Conservation (phyloP, 64 coral and sea anemone species). For the Montipora cactus region DNA sequence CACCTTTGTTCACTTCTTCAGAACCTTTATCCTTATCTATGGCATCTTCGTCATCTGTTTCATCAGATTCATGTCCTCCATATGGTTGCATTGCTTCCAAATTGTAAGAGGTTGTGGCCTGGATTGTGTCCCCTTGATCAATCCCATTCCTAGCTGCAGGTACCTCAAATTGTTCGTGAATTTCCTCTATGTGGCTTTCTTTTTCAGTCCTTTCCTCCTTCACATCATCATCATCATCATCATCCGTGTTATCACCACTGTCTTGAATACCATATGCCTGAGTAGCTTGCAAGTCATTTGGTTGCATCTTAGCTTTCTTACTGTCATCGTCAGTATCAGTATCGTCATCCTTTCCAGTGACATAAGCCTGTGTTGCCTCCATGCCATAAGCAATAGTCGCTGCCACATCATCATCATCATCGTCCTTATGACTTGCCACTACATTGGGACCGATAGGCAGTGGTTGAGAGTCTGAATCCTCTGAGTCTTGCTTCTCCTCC, state of each 20-base stretch:
- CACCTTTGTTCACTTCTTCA: background rate
- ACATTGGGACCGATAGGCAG: background rate
- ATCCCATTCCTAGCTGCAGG: background rate
- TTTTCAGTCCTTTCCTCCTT: background rate
- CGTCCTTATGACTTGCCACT: background rate
- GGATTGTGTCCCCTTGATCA: background rate
- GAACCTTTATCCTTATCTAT: background rate
- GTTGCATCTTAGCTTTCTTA: background rate
- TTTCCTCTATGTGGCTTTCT: background rate
- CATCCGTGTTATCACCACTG: background rate
- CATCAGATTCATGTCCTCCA: constrained; percentile 27
- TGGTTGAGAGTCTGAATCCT: constrained; percentile 22
- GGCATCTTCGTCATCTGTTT: constrained; percentile 9
- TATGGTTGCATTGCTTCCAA: constrained; percentile 49
- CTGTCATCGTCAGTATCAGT: background rate
- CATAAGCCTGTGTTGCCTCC: constrained; percentile 37
- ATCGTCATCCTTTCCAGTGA: constrained; percentile 8
- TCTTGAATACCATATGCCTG: constrained; percentile 29
- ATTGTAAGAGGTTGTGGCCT: background rate
- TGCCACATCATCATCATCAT: background rate
- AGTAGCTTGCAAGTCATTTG: constrained; percentile 36
- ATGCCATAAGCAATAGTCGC: constrained; percentile 41
- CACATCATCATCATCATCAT: constrained; percentile 11
- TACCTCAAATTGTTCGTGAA: background rate
- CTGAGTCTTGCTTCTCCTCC: constrained; percentile 12